A percentile compares a stretch with the other conserved stretches of the same genome.
phyloP scores from a whole-genome alignment of 2,113 vertebrate genomes.

The Pungitius pungitius region DNA sequence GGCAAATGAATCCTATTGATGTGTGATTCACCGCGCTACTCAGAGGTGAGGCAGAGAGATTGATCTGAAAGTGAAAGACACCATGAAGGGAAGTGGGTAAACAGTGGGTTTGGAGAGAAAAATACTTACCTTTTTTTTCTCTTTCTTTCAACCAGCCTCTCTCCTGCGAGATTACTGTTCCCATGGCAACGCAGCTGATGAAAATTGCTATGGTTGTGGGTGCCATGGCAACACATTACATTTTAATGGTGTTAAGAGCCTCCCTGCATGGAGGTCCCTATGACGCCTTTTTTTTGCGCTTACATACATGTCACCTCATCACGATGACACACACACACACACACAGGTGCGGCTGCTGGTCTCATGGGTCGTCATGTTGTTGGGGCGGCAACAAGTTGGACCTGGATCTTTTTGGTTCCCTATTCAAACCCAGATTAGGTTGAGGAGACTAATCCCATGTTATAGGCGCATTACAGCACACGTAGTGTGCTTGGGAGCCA shows the following conservation, averaged over 20 bases:
- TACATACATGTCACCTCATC: neutral
- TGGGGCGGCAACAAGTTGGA: constrained; percentile 47
- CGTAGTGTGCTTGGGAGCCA: constrained; percentile 35
- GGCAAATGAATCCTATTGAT: constrained; percentile 57
- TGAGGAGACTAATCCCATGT: constrained; percentile 60
- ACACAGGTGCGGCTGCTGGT: neutral
- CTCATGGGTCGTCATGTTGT: neutral
- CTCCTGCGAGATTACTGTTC: constrained; percentile 78
- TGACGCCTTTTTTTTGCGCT: constrained; percentile 2
- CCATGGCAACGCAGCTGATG: constrained; percentile 82
- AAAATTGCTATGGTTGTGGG: constrained; percentile 80
- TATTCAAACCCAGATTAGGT: constrained; percentile 56
- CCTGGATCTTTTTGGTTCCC: constrained; percentile 27
- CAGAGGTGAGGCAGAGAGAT: constrained; percentile 53
- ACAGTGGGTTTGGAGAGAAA: constrained; percentile 62
- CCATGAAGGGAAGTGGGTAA: constrained; percentile 67
- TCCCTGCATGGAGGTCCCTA: neutral
- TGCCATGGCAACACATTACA: constrained; percentile 79
- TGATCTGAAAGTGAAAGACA: constrained; percentile 63
- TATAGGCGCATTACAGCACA: constrained; percentile 55
- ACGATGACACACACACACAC: constrained; percentile 7
- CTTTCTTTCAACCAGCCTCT: constrained; percentile 62
- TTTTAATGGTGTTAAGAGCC: constrained; percentile 39
- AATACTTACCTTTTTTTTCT: constrained; percentile 36
- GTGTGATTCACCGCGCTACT: constrained; percentile 37